Conservation (phyloP, 2,797 vertebrate genomes). For the Premnoplex brunnescens region DNA sequence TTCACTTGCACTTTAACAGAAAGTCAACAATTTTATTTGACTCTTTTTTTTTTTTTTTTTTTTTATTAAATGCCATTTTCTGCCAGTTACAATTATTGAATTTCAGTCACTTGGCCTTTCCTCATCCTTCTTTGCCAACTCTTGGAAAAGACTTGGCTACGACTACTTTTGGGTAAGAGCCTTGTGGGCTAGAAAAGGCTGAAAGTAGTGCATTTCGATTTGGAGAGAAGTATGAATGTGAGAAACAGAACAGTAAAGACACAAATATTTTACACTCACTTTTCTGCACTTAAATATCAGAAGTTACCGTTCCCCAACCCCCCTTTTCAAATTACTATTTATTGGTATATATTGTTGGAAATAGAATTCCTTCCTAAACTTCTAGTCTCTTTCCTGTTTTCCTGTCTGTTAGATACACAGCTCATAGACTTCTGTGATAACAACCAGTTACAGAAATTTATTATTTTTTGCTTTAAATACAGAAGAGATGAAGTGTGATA, state of each 20-base stretch:
- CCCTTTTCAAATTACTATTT: not conserved
- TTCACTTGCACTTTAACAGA: not conserved
- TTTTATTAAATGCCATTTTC: not conserved
- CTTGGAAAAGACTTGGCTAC: too few relatives aligned
- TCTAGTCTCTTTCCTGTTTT: not conserved
- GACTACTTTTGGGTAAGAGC: not conserved
- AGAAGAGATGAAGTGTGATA: not conserved
- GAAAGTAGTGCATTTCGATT: not conserved
- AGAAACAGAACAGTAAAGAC: not conserved
- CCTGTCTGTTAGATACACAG: not conserved
- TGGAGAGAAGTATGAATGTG: not conserved
- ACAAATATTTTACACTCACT: not conserved
- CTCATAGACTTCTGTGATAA: not conserved
- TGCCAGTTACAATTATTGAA: not conserved
- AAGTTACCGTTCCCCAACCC: accelerated
- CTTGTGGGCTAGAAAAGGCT: not conserved
- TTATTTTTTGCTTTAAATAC: not conserved
- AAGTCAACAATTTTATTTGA: not conserved
- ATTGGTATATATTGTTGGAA: not conserved
- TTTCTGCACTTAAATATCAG: not conserved
- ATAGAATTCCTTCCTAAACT: not conserved
- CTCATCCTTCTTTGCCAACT: not conserved
- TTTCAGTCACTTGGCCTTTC: not conserved
- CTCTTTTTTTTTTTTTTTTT: not conserved
- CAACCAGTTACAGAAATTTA: not conserved